A percentile compares a stretch with the other conserved stretches of the same genome.
These are phyloP conservation scores for Hydrotaea cyrtoneurina DNA, from an alignment of 2,888 invertebrate genomes.

Conservation along the genomic window DNA sequence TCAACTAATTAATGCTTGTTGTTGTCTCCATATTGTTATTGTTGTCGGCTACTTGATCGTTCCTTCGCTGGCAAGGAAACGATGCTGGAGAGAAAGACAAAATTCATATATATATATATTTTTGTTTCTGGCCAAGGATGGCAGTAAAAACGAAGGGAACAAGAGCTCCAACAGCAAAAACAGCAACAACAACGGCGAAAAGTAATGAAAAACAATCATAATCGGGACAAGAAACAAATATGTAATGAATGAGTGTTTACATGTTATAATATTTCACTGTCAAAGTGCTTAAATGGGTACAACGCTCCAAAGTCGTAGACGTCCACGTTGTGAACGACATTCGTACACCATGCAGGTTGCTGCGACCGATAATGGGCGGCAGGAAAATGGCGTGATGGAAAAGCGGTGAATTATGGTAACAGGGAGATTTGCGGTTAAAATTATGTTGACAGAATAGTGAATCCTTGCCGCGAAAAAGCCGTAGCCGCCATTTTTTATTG, in stretches of 20 bases:
- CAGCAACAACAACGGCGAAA: constrained; percentile 32
- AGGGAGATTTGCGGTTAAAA: too few relatives aligned
- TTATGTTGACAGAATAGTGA: too few relatives aligned
- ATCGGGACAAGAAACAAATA: constrained; percentile 66
- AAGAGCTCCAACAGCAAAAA: constrained; percentile 6
- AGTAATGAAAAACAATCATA: constrained; percentile 63
- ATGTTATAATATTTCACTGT: constrained; percentile 67
- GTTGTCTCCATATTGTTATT: background rate
- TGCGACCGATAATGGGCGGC: background rate
- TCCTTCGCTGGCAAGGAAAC: background rate
- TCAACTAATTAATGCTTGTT: constrained; percentile 60
- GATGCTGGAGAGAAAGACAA: constrained; percentile 3
- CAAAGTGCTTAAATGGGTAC: constrained; percentile 58
- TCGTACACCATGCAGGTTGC: constrained; percentile 28
- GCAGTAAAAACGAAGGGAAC: constrained; percentile 19
- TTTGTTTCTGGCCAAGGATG: constrained; percentile 22
- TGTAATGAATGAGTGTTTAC: constrained; percentile 68
- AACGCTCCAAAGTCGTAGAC: background rate
- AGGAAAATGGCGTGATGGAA: background rate
- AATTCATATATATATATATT: too few relatives aligned
- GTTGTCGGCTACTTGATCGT: constrained; percentile 26
- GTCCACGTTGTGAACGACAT: background rate
- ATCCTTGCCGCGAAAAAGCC: too few relatives aligned
- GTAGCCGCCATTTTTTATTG: too few relatives aligned
- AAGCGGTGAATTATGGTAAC: too few relatives aligned